Evolutionary conservation across 1,140 invertebrate species (phyloP).

Genomic region (Tetraneura akinire): DNA sequence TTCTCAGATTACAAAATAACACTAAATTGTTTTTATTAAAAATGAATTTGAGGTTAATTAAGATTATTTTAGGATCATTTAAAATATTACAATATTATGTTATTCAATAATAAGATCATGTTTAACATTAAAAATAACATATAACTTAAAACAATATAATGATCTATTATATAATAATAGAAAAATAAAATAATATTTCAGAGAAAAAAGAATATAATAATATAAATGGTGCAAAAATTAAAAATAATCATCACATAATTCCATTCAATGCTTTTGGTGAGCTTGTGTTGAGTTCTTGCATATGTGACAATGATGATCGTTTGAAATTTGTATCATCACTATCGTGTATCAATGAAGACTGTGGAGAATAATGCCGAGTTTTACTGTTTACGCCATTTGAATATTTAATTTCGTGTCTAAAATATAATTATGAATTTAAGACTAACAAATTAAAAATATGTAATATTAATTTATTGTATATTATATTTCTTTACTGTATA

Average conservation of each 20-base stretch:
- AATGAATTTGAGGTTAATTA: too few relatives aligned
- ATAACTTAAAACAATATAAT: constrained; percentile 25
- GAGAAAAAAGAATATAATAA: neutral
- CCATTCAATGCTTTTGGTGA: constrained; percentile 40
- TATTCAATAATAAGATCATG: too few relatives aligned
- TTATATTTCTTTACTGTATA: neutral
- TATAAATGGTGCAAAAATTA: constrained; percentile 15
- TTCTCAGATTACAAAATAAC: too few relatives aligned
- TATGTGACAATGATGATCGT: neutral
- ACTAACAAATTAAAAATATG: neutral
- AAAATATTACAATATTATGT: too few relatives aligned
- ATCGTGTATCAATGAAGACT: constrained; percentile 11
- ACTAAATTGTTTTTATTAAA: too few relatives aligned
- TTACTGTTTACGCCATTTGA: constrained; percentile 21
- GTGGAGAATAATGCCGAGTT: neutral
- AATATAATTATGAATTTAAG: neutral
- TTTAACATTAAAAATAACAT: neutral
- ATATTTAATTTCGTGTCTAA: constrained; percentile 26
- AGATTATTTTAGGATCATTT: too few relatives aligned
- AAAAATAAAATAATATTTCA: constrained; percentile 37
- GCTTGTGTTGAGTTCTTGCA: constrained; percentile 41
- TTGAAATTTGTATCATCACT: constrained; percentile 27
- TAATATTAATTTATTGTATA: neutral
- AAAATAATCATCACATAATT: constrained; percentile 40
- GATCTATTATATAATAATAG: constrained; percentile 36